Evolutionary conservation across 2,113 vertebrate species (phyloP), one percentile per base, ranked within the genome.

Genomic region (Cryptotis parvus): DNA sequence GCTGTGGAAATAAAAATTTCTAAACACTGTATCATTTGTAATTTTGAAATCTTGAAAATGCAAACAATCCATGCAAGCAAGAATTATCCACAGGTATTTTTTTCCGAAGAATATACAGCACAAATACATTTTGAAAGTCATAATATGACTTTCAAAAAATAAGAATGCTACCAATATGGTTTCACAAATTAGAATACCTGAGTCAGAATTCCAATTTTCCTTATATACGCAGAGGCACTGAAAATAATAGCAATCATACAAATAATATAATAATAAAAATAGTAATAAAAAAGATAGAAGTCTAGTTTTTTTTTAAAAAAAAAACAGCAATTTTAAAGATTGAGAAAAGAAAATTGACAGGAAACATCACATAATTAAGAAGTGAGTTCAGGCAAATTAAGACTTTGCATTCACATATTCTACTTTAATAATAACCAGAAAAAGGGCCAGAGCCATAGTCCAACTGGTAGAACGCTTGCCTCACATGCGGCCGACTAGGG

Each of bases 1-100:
- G 96, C 99, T 99, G 96, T 97, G 95, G 70, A 94, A 97, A 94
- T 93, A 82, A 97, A 90, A 96, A 95, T 91, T 75, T 92, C 91
- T 93, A 88, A 95, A 20, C 81, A 45, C 94, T 75, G 52, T 65
- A 95, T 55, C 78, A 70, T 31, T 45, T 90, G 8, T 89, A 91
- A 93, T 68, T 39, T 70, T 0, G 45, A 92, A 74, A 85, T 73
- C 83, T 95, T 83, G 41, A 95, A 91, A 89, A 92, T 68, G 78
- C 39, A 89, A 83, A 49, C 83, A 93, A 78, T 89, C 26, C 73
- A 61, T 37, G 69, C 84, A 70, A 95, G 83, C 66, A 63, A 95
- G 29, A 22, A 76, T 79, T 72, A 90, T 91, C 26, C 80, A 73
- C 75, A 87, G 72, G 26, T 37, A 90, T 74, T 15, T 72, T 77